phyloP scores from a whole-genome alignment of 2,113 vertebrate genomes.

The Eretmochelys imbricata region DNA sequence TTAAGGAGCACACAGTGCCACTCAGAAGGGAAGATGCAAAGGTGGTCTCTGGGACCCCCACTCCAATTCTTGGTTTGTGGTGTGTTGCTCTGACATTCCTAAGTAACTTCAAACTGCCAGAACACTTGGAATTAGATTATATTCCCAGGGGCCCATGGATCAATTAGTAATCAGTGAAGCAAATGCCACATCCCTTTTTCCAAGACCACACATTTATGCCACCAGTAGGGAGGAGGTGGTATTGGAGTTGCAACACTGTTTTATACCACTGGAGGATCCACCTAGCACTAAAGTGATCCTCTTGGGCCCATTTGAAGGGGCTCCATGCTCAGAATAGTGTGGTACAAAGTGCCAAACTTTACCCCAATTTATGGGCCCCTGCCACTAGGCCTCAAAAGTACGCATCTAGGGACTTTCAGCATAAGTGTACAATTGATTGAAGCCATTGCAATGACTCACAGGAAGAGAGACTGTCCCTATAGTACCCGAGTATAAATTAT shows the following conservation, averaged over 20 bases:
- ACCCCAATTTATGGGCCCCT: neutral
- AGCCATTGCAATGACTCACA: neutral
- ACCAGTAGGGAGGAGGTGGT: neutral
- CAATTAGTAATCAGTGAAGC: neutral
- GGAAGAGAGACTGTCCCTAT: neutral
- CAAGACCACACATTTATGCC: neutral
- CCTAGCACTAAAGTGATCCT: neutral
- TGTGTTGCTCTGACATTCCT: neutral
- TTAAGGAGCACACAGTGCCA: fast-evolving
- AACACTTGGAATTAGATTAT: neutral
- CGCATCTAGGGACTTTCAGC: neutral
- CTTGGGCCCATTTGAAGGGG: neutral
- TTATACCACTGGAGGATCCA: neutral
- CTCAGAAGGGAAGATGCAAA: neutral
- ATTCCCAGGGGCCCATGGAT: neutral
- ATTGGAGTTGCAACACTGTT: neutral
- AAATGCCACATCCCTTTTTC: neutral
- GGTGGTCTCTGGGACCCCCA: neutral
- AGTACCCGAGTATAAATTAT: neutral
- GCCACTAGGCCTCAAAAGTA: neutral
- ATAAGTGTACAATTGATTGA: neutral
- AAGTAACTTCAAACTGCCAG: neutral
- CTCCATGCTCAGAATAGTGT: neutral
- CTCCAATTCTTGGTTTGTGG: neutral
- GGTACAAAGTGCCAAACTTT: neutral